Conservation (phyloP, 2,888 invertebrate species). For the Orchestes rusci region DNA sequence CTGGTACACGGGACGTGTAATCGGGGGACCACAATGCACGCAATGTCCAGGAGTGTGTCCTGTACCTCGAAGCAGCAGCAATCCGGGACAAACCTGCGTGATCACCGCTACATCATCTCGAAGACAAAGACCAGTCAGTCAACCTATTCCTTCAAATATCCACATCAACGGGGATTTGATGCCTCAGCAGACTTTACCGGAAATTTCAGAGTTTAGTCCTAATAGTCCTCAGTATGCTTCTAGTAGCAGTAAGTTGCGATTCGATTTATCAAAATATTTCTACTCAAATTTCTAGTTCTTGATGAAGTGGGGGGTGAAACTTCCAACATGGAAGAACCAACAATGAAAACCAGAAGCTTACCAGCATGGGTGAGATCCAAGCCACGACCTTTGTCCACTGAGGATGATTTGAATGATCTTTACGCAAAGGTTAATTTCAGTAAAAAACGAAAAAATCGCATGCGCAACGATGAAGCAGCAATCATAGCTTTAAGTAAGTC, state of each 20-base stretch:
- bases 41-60: conserved; percentile 43
- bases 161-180: conserved; percentile 36
- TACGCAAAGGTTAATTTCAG: conserved; percentile 69
- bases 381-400: conserved; percentile 60
- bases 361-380: conserved; percentile 67
- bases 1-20: conserved; percentile 38
- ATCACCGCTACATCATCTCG: conserved; percentile 27
- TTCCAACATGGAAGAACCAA: conserved; percentile 43
- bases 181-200: conserved; percentile 42
- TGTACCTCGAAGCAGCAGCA: conserved; percentile 43
- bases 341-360: conserved; percentile 57
- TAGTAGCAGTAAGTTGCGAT: conserved; percentile 60
- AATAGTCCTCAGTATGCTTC: conserved; percentile 55
- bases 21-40: conserved; percentile 41
- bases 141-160: conserved; percentile 41
- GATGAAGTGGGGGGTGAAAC: conserved; percentile 52
- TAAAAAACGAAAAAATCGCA: conserved; percentile 72
- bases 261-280: no score
- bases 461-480: conserved; percentile 76
- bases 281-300: no score
- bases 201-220: conserved; percentile 49
- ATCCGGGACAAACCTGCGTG: no score
- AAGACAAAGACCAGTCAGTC: conserved; percentile 44
- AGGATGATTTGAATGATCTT: conserved; percentile 61
- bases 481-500: conserved; percentile 71